Evolutionary conservation across 2,888 invertebrate species (phyloP), one percentile per base, ranked within the genome.

Genomic region (Loripinus fragilis): DNA sequence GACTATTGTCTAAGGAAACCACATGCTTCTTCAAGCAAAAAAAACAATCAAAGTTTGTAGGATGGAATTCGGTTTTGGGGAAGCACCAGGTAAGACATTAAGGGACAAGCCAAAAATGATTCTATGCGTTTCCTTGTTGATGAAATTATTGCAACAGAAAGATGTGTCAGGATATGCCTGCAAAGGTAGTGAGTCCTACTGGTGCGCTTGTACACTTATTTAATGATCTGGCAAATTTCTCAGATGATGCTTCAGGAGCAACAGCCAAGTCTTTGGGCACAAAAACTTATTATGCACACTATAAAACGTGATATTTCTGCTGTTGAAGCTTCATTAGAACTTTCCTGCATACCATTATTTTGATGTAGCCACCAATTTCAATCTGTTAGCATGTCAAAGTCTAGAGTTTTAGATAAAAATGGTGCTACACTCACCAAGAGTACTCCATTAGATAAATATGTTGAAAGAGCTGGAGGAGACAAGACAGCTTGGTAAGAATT

Each of bases 41-140:
- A n/a, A 85, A 85, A 48, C 67, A 71, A 52, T 64, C 85, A 23
- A 86, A 85, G 60, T 45, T 23, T 68, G 50, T 64, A 33, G 81
- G 45, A 87, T 87, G 87, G 80, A 85, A 71, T 67, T 87, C 85
- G 76, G n/a, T n/a, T n/a, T n/a, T n/a, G n/a, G n/a, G n/a, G n/a
- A n/a, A n/a, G n/a, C n/a, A n/a, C n/a, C n/a, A n/a, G n/a, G 84
- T n/a, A 60, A 80, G 69, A 25, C 1, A 35, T 7, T 45, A 65
- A 28, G 60, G 78, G 64, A 25, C 42, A 15, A 20, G 0, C 80
- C 84, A 38, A 38, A n/a, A 38, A 38, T 38, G 38, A 23, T 12
- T 3, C 71, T 7, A 30, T 64, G 5, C 28, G 30, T 41, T 42
- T 41, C 7, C 64, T 64, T 28, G 65, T 82, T n/a, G 48, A 84